Evolutionary conservation across 2,888 invertebrate species (phyloP).

Genomic region (Antheraea yamamai): DNA sequence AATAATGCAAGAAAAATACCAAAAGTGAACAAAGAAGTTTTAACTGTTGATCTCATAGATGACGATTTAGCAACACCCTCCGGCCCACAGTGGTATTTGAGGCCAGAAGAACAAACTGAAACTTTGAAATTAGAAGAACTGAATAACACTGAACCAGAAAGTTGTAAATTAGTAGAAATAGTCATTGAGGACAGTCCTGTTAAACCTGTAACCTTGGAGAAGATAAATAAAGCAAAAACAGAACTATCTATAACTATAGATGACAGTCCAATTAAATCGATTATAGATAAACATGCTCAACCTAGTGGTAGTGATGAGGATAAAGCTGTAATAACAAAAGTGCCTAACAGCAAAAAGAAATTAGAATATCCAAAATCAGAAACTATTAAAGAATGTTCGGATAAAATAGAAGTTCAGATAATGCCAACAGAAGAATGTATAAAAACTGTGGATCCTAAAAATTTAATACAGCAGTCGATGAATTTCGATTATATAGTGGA

Average conservation of each 20-base stretch:
- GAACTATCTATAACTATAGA: conserved; percentile 68
- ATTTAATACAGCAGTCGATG: conserved; percentile 19
- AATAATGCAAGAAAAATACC: conserved; percentile 26
- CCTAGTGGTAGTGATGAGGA: conserved; percentile 46
- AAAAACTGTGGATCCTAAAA: conserved; percentile 19
- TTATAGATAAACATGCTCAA: conserved; percentile 32
- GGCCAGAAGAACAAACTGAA: conserved; percentile 60
- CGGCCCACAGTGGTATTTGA: conserved; percentile 68
- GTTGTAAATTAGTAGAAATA: conserved; percentile 59
- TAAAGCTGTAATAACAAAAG: conserved; percentile 30
- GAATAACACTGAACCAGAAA: conserved; percentile 67
- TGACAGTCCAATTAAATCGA: conserved; percentile 65
- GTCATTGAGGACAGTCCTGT: conserved; percentile 74
- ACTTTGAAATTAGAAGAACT: conserved; percentile 41
- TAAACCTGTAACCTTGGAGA: conserved; percentile 51
- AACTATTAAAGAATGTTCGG: conserved; percentile 26
- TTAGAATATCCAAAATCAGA: conserved; percentile 55
- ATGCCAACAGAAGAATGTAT: conserved; percentile 23
- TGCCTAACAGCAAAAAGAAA: conserved; percentile 65
- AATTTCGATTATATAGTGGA: conserved; percentile 35
- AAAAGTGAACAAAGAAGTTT: conserved; percentile 39
- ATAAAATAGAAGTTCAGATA: conserved; percentile 51
- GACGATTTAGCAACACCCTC: conserved; percentile 48
- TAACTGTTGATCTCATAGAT: conserved; percentile 70
- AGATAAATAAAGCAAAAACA: conserved; percentile 45